Conservation (phyloP, 1,140 invertebrate species). For the Rhagoletis zephyria region DNA sequence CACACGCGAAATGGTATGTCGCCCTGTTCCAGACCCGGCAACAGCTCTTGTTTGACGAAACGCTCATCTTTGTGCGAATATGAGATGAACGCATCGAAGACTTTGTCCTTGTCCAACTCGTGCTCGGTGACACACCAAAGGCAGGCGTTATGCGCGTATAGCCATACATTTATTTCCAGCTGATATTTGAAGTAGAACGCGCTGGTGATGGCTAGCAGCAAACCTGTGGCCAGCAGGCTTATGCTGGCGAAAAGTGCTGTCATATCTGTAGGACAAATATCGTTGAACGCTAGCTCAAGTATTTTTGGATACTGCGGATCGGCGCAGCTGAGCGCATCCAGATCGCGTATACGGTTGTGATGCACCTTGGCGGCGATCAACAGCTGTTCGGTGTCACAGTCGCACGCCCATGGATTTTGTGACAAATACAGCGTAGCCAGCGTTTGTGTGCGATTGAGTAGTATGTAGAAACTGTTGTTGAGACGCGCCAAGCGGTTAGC, state of each 20-base stretch:
- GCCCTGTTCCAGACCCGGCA: conserved; percentile 79
- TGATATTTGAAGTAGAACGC: conserved; percentile 79
- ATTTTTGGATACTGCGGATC: conserved; percentile 63
- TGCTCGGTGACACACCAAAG: conserved; percentile 81
- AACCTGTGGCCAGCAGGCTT: conserved; percentile 73
- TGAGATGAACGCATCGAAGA: conserved; percentile 90
- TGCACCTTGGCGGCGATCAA: conserved; percentile 76
- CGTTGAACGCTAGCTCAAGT: conserved; percentile 72
- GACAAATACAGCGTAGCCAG: conserved; percentile 74
- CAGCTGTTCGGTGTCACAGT: conserved; percentile 76
- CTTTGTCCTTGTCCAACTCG: conserved; percentile 83
- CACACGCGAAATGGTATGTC: conserved; percentile 79
- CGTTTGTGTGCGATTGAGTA: conserved; percentile 69
- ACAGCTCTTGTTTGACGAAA: conserved; percentile 80
- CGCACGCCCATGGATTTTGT: conserved; percentile 79
- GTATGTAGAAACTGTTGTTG: conserved; percentile 72
- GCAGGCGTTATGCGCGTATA: conserved; percentile 79
- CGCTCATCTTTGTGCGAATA: conserved; percentile 87
- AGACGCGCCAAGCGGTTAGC: conserved; percentile 65
- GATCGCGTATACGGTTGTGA: conserved; percentile 68
- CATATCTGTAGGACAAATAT: conserved; percentile 74
- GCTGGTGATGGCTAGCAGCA: conserved; percentile 74
- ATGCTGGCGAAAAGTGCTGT: conserved; percentile 72
- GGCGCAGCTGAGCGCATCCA: conserved; percentile 73
- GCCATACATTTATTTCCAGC: conserved; percentile 80